A percentile compares a stretch with the other conserved stretches of the same genome.
These are phyloP conservation scores for Leptopilina syphax DNA, from an alignment of 2,888 invertebrate species.

Conservation along the genomic window DNA sequence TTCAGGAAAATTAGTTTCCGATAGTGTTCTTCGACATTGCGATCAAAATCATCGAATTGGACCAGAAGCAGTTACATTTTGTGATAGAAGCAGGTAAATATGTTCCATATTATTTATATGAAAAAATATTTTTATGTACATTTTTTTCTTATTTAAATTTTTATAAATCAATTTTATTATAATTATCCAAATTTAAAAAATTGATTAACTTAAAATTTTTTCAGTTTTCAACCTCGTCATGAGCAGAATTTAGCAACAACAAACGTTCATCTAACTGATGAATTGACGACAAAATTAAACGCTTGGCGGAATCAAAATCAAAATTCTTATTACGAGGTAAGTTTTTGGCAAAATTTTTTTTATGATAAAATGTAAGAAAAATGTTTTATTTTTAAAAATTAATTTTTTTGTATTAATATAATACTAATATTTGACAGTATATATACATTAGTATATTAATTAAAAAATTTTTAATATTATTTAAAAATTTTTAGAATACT, in stretches of 20 bases:
- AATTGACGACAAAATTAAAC: slow-evolving; percentile 69
- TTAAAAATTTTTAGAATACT: no score
- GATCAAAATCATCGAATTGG: slow-evolving; percentile 62
- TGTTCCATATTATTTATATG: no score
- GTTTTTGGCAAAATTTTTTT: not conserved
- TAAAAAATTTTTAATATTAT: no score
- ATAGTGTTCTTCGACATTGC: slow-evolving; percentile 64
- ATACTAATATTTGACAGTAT: no score
- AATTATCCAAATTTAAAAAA: no score
- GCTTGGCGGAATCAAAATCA: slow-evolving; percentile 68
- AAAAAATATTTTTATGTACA: no score
- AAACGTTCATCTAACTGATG: slow-evolving; percentile 67
- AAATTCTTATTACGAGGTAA: slow-evolving; percentile 50
- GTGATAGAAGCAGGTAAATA: slow-evolving; percentile 57
- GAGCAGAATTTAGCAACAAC: slow-evolving; percentile 56
- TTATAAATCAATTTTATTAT: not conserved
- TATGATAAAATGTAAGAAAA: not conserved
- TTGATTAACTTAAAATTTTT: slow-evolving; percentile 21
- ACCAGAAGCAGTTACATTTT: slow-evolving; percentile 56
- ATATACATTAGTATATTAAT: no score
- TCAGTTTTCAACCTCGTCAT: slow-evolving; percentile 60
- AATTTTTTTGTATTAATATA: no score
- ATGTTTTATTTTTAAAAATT: no score
- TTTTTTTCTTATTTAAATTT: not conserved
- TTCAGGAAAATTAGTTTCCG: slow-evolving; percentile 67